phyloP scores from a whole-genome alignment of 1,140 invertebrate species.

The Megalopta genalis region DNA sequence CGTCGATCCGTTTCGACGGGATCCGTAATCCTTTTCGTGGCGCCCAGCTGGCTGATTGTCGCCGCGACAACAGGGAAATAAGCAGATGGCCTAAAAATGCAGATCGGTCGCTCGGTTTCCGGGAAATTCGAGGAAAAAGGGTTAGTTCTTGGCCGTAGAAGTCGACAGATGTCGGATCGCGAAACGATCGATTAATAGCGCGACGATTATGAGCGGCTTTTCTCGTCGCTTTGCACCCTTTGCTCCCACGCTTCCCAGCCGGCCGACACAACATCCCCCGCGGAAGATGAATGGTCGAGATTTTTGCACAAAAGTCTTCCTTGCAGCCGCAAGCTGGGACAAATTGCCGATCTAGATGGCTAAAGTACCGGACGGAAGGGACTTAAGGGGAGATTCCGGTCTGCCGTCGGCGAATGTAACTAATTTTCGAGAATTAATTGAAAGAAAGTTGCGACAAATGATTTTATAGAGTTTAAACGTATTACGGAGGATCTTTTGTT shows the following conservation, averaged over 20 bases:
- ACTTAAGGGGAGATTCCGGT: too few relatives aligned
- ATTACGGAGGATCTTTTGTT: too few relatives aligned
- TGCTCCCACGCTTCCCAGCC: conserved; percentile 16
- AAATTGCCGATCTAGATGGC: too few relatives aligned
- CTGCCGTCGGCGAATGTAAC: too few relatives aligned
- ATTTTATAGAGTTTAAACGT: too few relatives aligned
- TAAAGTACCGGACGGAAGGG: too few relatives aligned
- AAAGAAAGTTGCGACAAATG: too few relatives aligned
- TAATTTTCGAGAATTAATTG: too few relatives aligned
- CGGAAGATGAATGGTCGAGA: conserved; percentile 51
- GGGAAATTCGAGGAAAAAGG: conserved; percentile 45
- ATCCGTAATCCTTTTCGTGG: background rate
- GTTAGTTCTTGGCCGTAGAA: conserved; percentile 30
- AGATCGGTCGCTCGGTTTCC: conserved; percentile 38
- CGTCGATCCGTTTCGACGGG: conserved; percentile 17
- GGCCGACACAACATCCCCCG: too few relatives aligned
- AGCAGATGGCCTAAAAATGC: conserved; percentile 51
- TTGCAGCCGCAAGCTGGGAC: too few relatives aligned
- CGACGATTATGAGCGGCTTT: conserved; percentile 17
- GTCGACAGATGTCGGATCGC: conserved; percentile 57
- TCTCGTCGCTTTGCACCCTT: conserved; percentile 7
- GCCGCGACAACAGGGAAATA: conserved; percentile 41
- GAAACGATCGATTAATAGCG: conserved; percentile 26
- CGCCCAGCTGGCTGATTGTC: conserved; percentile 10
- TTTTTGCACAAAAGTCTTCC: conserved; percentile 58